phyloP scores from a whole-genome alignment of 2,113 vertebrate genomes.

The Irena cyanogastra region DNA sequence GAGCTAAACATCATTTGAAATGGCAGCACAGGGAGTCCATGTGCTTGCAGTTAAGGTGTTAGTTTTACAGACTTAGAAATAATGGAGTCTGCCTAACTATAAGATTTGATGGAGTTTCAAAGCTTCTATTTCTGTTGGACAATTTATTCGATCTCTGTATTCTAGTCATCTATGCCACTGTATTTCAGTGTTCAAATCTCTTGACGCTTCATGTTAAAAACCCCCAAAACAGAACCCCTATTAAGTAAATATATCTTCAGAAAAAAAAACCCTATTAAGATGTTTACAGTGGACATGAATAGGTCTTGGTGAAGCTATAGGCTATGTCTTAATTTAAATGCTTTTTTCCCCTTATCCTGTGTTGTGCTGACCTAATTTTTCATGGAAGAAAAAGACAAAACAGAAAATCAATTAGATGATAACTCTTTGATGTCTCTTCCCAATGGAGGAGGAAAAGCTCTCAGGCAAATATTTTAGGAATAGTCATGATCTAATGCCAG shows the following conservation, averaged over 20 bases:
- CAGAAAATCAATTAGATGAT: constrained; percentile 1
- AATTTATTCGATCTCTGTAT: background rate
- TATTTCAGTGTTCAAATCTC: background rate
- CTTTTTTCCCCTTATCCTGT: background rate
- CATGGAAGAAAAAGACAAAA: constrained; percentile 3
- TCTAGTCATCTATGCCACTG: background rate
- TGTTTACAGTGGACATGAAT: background rate
- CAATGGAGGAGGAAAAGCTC: background rate
- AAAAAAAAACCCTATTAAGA: background rate
- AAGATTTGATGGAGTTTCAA: background rate
- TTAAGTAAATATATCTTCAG: background rate
- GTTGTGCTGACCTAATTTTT: background rate
- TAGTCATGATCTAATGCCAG: background rate
- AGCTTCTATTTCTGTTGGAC: background rate
- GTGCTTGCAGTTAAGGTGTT: background rate
- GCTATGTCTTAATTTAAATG: background rate
- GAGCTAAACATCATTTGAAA: background rate
- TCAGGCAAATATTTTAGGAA: background rate
- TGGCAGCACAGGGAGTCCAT: background rate
- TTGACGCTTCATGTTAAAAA: background rate
- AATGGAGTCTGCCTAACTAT: background rate
- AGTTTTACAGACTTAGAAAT: background rate
- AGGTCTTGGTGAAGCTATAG: background rate
- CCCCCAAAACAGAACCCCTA: accelerated
- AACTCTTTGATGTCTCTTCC: constrained; percentile 9